Evolutionary conservation across 2,797 vertebrate genomes (phyloP), one percentile per base, ranked within the genome.

Genomic region (Sylvilagus floridanus): DNA sequence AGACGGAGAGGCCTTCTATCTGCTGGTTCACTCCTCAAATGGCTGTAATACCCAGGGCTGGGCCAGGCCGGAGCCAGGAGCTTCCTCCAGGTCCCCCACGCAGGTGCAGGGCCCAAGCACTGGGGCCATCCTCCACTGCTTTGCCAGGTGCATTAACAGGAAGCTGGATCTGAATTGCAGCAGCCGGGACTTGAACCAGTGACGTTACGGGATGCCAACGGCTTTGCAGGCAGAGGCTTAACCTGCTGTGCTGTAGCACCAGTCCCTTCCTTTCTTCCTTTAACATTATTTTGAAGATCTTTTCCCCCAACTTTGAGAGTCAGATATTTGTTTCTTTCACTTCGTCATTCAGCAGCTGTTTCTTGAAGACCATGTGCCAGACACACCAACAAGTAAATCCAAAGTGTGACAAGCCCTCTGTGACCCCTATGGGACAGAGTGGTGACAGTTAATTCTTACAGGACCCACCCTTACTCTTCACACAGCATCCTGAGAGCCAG

Each of bases 261-360:
- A 1, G 5, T 57, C 66, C 54, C 10, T 75, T 92, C 54, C 37
- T 79, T 28, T 84, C 81, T 76, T 88, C 47, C 1, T 7, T 88
- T 79, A 92, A 57, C 57, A 79, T 50, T 84, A 71, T 63, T 26
- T n/a, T 71, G 66, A 69, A 73, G 60, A 50, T 8, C n/a, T 32
- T 60, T 24, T 12, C 24, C 37, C 65, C 11, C 60, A 66, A 0
- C 78, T 65, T 73, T 66, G 60, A 94, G 42, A 28, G n/a, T 73
- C 42, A 73, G 14, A 62, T 88, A 81, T 91, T 42, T 66, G 54
- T 92, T 94, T 78, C 14, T 47, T 73, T 91, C 54, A 77, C 84
- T 90, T 63, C 82, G n/a, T 86, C 72, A 81, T 30, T 37, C 35
- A 62, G 12, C 28, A 89, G 71, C 10, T 84, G 42, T 35, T 89